Evolutionary conservation across 2,113 vertebrate genomes (phyloP), one percentile per base, ranked within the genome.

Genomic region (Girardinichthys multiradiatus): DNA sequence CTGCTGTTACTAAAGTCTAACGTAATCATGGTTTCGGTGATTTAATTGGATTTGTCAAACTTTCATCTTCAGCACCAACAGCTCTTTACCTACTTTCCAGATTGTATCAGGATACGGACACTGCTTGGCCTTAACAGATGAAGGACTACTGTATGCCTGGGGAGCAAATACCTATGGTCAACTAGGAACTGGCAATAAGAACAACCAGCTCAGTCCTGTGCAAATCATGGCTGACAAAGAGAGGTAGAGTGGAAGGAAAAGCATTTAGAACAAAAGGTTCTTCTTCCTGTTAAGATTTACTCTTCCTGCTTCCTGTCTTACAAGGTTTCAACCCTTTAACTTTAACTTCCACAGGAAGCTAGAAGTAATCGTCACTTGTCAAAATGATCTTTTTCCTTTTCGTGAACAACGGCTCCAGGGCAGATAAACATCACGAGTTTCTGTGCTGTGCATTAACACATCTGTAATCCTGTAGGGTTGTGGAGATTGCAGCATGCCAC

Each of bases 101-200:
- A 92, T 98, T 80, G 95, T 94, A 57, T 97, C 95, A 37, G 97
- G 97, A 82, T 96, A 96, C 77, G 95, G 95, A 3, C 97, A 99
- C 91, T 96, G 96, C 9, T 90, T 99, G 88, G 97, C 96, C 69
- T 93, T 98, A 87, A 97, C 97, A 24, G 97, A 99, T 68, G 94
- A 98, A 89, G 97, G 97, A 59, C 92, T 96, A 91, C 94, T 98
- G 54, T 98, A 96, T 87, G 91, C 96, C 82, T 99, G 97, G 97
- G 97, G 97, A 83, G 95, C 97, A 86, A 99, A 98, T 93, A 96
- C 95, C 30, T 97, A 96, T 0, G 97, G 97, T 70, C 97, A 99
- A 83, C 93, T 99, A 78, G 97, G 97, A 82, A 97, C 94, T 48
- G 96, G 97, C 85, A 98, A 94, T 95, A 98, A 96, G 91, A 96